Percentiles rank a stretch among this genome's conserved stretches.
Conservation (phyloP, 2,797 vertebrate species). For the Holocentrus rufus region DNA sequence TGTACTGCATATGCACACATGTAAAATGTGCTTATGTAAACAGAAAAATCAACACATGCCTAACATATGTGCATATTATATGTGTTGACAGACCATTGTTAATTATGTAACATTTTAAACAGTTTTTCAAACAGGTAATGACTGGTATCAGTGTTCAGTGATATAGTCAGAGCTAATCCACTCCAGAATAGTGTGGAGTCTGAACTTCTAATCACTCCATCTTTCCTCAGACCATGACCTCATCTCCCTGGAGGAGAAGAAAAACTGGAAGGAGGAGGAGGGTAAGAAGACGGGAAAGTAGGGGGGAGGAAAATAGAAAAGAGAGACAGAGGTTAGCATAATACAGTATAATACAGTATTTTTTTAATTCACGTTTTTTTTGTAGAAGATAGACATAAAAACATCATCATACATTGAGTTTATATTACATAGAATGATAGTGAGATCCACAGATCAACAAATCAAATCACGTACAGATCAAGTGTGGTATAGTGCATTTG, state of each 20-base stretch:
- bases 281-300: constrained; percentile 9
- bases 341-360: constrained; percentile 27
- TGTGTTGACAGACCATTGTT: neutral
- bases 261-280: constrained; percentile 28
- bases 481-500: too few species aligned
- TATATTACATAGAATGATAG: neutral
- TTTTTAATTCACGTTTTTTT: neutral
- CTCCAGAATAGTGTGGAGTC: constrained; percentile 41
- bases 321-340: constrained; percentile 23
- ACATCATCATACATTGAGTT: neutral
- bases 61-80: too few species aligned
- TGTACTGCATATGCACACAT: too few species aligned
- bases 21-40: too few species aligned
- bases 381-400: neutral
- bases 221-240: constrained; percentile 77
- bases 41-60: too few species aligned
- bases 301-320: constrained; percentile 18
- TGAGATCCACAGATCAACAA: neutral
- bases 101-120: constrained; percentile 35
- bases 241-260: constrained; percentile 69
- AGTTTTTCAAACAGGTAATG: constrained; percentile 24
- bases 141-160: constrained; percentile 27
- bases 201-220: constrained; percentile 72
- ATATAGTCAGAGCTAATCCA: constrained; percentile 53
- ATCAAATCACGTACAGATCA: too few species aligned